Percentiles rank a stretch among this genome's conserved stretches.
Evolutionary conservation across 2,888 invertebrate genomes (phyloP).

Genomic region (Oligia fasciuncula): DNA sequence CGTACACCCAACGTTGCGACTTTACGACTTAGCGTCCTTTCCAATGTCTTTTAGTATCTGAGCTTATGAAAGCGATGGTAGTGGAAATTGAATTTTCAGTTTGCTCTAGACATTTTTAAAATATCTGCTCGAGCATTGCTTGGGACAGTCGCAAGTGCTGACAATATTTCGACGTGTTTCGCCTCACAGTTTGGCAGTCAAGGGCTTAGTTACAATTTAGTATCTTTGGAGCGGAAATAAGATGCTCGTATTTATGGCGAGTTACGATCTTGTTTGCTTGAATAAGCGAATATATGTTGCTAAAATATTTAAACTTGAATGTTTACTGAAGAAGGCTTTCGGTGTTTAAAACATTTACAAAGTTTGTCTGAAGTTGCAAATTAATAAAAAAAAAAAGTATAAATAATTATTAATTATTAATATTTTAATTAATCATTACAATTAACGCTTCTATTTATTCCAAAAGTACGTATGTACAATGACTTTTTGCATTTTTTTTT

Average conservation of each 20-base stretch:
- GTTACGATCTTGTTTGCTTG: neutral
- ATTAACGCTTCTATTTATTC: neutral
- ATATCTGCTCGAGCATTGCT: conserved; percentile 38
- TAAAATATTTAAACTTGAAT: neutral
- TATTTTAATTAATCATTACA: conserved; percentile 5
- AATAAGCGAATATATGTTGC: conserved; percentile 1
- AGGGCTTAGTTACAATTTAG: conserved; percentile 30
- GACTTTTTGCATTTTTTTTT: too few relatives aligned
- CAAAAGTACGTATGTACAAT: neutral
- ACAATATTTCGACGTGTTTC: conserved; percentile 47
- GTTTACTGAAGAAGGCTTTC: neutral
- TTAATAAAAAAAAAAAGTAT: neutral
- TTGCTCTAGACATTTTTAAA: conserved; percentile 58
- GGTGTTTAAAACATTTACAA: neutral
- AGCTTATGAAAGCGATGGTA: conserved; percentile 58
- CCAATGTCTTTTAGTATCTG: conserved; percentile 55
- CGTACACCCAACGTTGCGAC: conserved; percentile 42
- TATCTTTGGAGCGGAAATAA: conserved; percentile 44
- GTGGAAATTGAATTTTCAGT: conserved; percentile 65
- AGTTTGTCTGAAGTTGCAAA: neutral
- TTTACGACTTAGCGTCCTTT: conserved; percentile 58
- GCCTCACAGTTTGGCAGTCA: conserved; percentile 10
- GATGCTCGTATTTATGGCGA: conserved; percentile 20
- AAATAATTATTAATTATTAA: neutral
- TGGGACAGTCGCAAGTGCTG: conserved; percentile 29